These are phyloP conservation scores for Seriola aureovittata DNA, from an alignment of 2,113 vertebrate species.

Conservation along the genomic window DNA sequence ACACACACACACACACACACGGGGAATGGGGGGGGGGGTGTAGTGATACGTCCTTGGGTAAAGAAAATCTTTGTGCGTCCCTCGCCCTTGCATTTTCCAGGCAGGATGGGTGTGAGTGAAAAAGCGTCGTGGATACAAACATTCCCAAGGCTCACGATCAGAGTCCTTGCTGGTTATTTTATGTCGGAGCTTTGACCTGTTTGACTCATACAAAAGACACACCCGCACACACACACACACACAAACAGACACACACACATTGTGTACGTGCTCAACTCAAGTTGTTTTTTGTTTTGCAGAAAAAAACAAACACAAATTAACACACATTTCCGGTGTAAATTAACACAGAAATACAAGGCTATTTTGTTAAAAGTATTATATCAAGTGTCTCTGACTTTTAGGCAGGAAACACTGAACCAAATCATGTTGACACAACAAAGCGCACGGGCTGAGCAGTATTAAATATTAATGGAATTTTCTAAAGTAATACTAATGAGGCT, in stretches of 20 bases:
- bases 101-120: conserved; percentile 72
- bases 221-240: not conserved
- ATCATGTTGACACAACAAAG: no score
- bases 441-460: not conserved
- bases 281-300: not conserved
- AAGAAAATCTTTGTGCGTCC: conserved; percentile 74
- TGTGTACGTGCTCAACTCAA: not conserved
- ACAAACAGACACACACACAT: not conserved
- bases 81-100: conserved; percentile 69
- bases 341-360: not conserved
- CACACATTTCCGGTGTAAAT: not conserved
- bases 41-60: conserved; percentile 50
- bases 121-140: conserved; percentile 40
- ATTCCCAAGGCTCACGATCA: conserved; percentile 46
- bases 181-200: not conserved
- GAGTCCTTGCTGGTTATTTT: conserved; percentile 31
- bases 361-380: not conserved
- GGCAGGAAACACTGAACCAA: no score
- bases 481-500: not conserved
- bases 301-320: not conserved
- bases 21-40: not conserved
- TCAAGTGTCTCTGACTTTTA: not conserved
- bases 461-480: not conserved
- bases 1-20: conserved; percentile 38
- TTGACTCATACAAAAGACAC: not conserved